Evolutionary conservation across 2,113 vertebrate genomes (phyloP).

Genomic region (Ailuropoda melanoleuca): DNA sequence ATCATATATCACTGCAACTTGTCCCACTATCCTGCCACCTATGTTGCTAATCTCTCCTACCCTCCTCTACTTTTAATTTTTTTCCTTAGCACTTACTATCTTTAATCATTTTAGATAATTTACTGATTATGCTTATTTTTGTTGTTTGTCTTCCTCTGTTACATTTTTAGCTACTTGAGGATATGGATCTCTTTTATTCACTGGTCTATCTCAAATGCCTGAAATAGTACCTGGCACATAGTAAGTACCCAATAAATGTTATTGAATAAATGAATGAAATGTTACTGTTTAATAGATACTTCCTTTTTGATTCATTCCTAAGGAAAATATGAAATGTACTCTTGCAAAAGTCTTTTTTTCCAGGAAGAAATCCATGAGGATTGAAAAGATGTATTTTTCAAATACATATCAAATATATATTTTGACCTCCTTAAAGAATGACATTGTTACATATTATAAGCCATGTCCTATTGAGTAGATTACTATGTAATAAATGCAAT

Average conservation of each 20-base stretch:
- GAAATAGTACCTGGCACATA: background rate
- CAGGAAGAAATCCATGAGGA: background rate
- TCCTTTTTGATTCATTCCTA: constrained; percentile 1
- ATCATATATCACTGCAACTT: background rate
- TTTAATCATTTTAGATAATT: constrained; percentile 11
- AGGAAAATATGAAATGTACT: constrained; percentile 22
- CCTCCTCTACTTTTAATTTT: background rate
- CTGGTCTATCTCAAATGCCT: background rate
- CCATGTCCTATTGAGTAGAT: background rate
- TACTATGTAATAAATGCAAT: background rate
- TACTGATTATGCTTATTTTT: constrained; percentile 37
- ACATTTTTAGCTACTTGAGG: background rate
- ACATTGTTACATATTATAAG: background rate
- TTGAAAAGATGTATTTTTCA: constrained; percentile 8
- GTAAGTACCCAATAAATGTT: background rate
- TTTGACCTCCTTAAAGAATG: background rate
- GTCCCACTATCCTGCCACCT: background rate
- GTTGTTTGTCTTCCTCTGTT: background rate
- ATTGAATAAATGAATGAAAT: background rate
- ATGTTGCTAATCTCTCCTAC: background rate
- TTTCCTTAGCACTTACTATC: background rate
- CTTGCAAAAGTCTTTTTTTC: background rate
- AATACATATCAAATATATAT: background rate
- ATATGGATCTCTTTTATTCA: background rate
- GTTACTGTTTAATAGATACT: background rate